phyloP scores from a whole-genome alignment of 92 coral and sea anemone species.

The Parazoanthus darwini region DNA sequence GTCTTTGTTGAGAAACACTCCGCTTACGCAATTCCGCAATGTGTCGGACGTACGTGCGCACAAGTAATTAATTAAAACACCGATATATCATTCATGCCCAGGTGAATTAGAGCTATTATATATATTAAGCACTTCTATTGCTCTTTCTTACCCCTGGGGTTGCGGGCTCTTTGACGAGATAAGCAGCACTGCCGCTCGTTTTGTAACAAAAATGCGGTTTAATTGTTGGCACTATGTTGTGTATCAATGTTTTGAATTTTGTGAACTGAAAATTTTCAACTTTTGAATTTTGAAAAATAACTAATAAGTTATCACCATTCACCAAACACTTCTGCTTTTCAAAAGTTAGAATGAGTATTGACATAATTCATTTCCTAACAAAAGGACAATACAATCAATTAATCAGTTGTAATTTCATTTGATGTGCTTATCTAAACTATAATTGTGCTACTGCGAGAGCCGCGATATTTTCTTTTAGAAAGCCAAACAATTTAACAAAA shows the following conservation, averaged over 20 bases:
- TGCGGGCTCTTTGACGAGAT: slow-evolving; percentile 1
- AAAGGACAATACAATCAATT: background rate
- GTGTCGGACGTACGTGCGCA: background rate
- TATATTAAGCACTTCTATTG: background rate
- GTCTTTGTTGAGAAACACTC: background rate
- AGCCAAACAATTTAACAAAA: background rate
- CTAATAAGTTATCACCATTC: too few species aligned
- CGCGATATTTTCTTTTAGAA: background rate
- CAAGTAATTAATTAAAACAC: background rate
- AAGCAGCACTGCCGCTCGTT: background rate
- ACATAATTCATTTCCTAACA: background rate
- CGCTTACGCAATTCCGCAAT: background rate
- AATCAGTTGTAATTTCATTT: background rate
- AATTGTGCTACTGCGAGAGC: background rate
- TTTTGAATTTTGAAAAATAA: too few species aligned
- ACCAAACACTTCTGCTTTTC: too few species aligned
- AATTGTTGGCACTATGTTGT: too few species aligned
- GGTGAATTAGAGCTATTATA: background rate
- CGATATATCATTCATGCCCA: background rate
- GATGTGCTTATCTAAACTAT: background rate
- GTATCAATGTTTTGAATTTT: too few species aligned
- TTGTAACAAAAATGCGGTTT: background rate
- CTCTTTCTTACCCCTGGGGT: background rate
- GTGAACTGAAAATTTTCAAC: too few species aligned
- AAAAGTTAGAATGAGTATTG: too few species aligned